Percentiles rank a stretch among this genome's conserved stretches.
These are phyloP conservation scores for Tanypteryx hageni DNA, from an alignment of 2,888 invertebrate genomes.

Conservation along the genomic window DNA sequence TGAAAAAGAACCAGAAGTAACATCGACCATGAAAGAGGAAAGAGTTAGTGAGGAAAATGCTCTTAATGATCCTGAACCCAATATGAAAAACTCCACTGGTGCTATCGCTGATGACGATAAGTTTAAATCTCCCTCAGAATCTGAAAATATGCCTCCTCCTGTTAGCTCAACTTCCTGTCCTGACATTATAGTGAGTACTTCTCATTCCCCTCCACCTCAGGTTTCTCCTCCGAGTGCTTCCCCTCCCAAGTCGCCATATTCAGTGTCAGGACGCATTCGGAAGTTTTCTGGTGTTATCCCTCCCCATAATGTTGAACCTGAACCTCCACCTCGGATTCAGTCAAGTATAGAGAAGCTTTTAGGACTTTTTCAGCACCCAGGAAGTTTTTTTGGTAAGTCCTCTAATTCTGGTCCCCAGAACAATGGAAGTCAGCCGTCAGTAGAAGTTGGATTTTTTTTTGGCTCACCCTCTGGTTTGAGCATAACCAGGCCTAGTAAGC, in stretches of 20 bases:
- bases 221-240: background rate
- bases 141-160: background rate
- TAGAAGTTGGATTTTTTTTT: background rate
- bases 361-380: constrained; percentile 81
- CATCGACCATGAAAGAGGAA: background rate
- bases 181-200: background rate
- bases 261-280: constrained; percentile 74
- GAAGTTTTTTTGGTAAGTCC: constrained; percentile 66
- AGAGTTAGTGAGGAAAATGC: background rate
- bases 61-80: background rate
- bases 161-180: background rate
- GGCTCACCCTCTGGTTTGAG: background rate
- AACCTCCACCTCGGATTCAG: constrained; percentile 75
- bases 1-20: background rate
- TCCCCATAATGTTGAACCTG: constrained; percentile 76
- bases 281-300: constrained; percentile 80
- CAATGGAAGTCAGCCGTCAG: background rate
- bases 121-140: background rate
- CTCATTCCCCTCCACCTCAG: background rate
- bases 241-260: background rate
- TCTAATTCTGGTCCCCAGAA: background rate
- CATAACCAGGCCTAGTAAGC: background rate
- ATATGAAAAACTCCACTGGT: background rate
- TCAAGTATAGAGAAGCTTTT: constrained; percentile 82
- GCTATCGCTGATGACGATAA: background rate